Base-by-base conservation (phyloP, 2,888 invertebrate species). In the Amblyjoppa proteus region DNA sequence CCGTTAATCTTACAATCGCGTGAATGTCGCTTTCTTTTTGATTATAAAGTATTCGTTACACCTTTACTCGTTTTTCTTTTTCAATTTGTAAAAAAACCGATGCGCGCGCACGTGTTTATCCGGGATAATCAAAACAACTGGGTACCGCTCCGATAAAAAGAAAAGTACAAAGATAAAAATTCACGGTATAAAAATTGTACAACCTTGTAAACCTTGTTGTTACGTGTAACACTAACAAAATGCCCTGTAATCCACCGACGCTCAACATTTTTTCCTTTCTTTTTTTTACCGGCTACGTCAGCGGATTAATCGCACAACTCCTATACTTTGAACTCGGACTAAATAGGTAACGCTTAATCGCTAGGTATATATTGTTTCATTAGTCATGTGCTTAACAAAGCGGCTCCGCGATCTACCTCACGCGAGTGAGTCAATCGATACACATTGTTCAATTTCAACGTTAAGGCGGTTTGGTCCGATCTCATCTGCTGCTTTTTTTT, bases 401-500 rank as follows among this genome's bases (percentile, higher is more conserved):
- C 92, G 91, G 90, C 92, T 91, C 84, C 82, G 74, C 61, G 61
- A 77, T 38, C 45, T 81, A 61, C 71, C 58, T 66, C 58, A 20
- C 64, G 66, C 69, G 38, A 61, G 76, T 71, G 51, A 73, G 83
- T 77, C 49, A 74, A 64, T 45, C 73, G 56, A 84, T 85, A 88
- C 74, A 78, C 75, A 76, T 81, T 80, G 70, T 83, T 78, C 38
- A 78, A 61, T 83, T 83, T 69, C 31, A 71, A 87, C 87, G 84
- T 88, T 92, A 93, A 93, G 92, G 93, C 93, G 91, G 89, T 90
- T 93, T 92, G 92, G 92, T 93, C 92, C 91, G 89, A 91, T 90
- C 88, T 89, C 85, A 89, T 87, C 87, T 84, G 41, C 41, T 11
- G 41, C 11, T 84, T 83, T 75, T 82, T 83, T 75, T 83, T 81